Evolutionary conservation across 2,888 invertebrate genomes (phyloP).

Genomic region (Phoenoteleia sp.): DNA sequence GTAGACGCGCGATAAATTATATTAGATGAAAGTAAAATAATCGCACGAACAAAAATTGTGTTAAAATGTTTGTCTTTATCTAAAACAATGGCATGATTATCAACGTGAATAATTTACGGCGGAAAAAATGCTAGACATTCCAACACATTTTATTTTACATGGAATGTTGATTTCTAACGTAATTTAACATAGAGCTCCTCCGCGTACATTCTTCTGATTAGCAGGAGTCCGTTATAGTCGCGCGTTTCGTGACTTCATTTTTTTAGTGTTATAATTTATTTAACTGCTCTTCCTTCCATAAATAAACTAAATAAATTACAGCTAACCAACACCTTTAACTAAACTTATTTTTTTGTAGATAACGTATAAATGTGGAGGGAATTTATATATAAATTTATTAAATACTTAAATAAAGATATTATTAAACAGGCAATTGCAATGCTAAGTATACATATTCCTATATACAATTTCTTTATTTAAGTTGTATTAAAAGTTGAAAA

Average conservation of each 20-base stretch:
- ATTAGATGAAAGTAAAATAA: no score
- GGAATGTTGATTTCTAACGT: conserved; percentile 50
- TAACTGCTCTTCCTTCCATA: background rate
- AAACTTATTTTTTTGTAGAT: background rate
- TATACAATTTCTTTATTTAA: no score
- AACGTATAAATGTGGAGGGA: no score
- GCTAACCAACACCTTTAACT: background rate
- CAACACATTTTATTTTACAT: conserved; percentile 27
- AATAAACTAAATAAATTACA: conserved; percentile 1
- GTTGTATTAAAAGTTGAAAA: no score
- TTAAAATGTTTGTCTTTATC: no score
- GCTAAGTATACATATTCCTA: no score
- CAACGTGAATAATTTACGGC: background rate
- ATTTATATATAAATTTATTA: no score
- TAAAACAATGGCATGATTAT: no score
- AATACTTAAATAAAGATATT: no score
- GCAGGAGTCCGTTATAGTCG: conserved; percentile 41
- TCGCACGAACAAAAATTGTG: no score
- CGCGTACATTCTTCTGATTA: conserved; percentile 48
- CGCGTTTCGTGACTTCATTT: conserved; percentile 52
- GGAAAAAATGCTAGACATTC: background rate
- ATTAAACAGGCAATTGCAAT: no score
- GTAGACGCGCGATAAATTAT: no score
- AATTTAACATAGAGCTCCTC: conserved; percentile 36
- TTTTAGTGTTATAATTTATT: conserved; percentile 32